Conservation (phyloP, 1,140 invertebrate species). For the Drosophila gunungcola region DNA sequence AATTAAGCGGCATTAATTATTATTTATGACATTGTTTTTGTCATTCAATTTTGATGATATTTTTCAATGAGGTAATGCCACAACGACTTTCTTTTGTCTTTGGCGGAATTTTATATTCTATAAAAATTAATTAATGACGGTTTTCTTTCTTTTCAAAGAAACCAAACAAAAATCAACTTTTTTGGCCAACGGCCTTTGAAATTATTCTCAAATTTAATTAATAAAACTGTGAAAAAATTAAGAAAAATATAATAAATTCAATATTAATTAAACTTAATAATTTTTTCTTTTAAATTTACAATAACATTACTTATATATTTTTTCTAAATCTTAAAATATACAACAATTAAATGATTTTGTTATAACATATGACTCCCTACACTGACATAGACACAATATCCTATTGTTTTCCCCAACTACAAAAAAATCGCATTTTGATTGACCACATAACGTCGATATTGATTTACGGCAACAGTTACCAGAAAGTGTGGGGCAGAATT, state of each 20-base stretch:
- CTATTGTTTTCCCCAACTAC: background rate
- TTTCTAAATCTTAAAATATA: background rate
- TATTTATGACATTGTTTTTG: conserved; percentile 70
- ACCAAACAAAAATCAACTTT: too few relatives aligned
- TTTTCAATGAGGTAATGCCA: conserved; percentile 57
- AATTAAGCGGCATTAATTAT: conserved; percentile 70
- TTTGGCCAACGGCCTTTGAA: too few relatives aligned
- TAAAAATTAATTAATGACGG: conserved; percentile 64
- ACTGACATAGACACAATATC: background rate
- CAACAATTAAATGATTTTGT: too few relatives aligned
- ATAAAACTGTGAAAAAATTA: too few relatives aligned
- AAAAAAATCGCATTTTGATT: conserved; percentile 29
- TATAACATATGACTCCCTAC: background rate
- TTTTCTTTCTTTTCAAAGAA: too few relatives aligned
- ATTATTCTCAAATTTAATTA: too few relatives aligned
- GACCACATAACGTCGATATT: conserved; percentile 54
- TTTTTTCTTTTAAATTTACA: too few relatives aligned
- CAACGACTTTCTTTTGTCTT: conserved; percentile 46
- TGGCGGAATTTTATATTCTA: conserved; percentile 16
- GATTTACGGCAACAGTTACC: conserved; percentile 49
- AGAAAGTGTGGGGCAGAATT: conserved; percentile 13
- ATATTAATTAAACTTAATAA: background rate
- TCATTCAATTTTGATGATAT: conserved; percentile 59
- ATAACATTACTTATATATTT: too few relatives aligned
- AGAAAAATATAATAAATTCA: too few relatives aligned